Conservation (phyloP, 2,888 invertebrate genomes). For the Andrena trimmerana region DNA sequence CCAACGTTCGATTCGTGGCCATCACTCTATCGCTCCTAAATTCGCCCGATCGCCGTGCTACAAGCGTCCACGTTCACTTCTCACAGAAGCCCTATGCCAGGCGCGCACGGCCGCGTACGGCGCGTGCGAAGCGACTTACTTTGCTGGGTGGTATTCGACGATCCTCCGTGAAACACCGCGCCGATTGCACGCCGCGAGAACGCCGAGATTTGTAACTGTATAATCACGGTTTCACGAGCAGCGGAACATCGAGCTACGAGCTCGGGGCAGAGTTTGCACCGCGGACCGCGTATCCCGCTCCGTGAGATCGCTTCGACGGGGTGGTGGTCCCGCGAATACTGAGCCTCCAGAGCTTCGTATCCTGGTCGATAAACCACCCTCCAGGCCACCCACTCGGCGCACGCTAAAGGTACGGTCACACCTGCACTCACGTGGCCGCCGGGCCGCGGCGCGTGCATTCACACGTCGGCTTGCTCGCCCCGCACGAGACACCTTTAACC, state of each 20-base stretch:
- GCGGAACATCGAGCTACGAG: conserved; percentile 36
- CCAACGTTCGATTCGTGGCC: too few relatives aligned
- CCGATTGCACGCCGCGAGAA: conserved; percentile 20
- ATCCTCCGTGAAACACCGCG: conserved; percentile 31
- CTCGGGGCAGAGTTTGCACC: conserved; percentile 13
- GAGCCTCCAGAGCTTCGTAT: conserved; percentile 78
- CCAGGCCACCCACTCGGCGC: conserved; percentile 71
- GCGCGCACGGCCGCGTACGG: not conserved
- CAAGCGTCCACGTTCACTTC: too few relatives aligned
- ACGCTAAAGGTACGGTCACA: conserved; percentile 73
- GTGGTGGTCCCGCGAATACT: conserved; percentile 83
- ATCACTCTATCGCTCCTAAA: too few relatives aligned
- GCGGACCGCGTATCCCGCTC: conserved; percentile 26
- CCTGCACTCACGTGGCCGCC: conserved; percentile 54
- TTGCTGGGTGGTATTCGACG: conserved; percentile 30
- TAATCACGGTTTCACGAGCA: conserved; percentile 20
- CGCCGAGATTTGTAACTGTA: conserved; percentile 1
- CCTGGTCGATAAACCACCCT: conserved; percentile 83
- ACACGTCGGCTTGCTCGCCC: not conserved
- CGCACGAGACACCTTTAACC: conserved; percentile 40
- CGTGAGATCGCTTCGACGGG: conserved; percentile 72
- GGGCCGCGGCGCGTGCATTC: conserved; percentile 18
- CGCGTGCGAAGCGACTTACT: conserved; percentile 41
- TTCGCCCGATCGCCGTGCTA: too few relatives aligned
- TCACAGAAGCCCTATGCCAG: too few relatives aligned